Base-by-base conservation (phyloP, 2,888 invertebrate genomes). In the Bembecia ichneumoniformis region DNA sequence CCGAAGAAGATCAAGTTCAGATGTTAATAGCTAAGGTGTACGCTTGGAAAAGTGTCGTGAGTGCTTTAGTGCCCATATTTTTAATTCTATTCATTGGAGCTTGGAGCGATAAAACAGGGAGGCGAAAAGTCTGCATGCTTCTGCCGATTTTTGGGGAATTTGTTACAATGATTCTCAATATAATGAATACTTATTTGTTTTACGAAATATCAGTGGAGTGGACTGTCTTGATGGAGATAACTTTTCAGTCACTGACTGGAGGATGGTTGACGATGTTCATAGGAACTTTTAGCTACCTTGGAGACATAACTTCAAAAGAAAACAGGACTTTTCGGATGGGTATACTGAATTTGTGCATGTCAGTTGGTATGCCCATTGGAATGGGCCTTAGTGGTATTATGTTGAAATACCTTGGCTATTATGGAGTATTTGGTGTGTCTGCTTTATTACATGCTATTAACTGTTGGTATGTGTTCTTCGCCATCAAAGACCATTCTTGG, bases 1-100 rank as follows among this genome's bases (percentile, higher is more conserved):
- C 72, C 4, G 90, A 93, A 71, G 93, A 93, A 64, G 82, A 88
- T n/a, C 89, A 90, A 51, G 91, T 92, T 0, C 90, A 90, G 56
- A 89, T 87, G 53, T 65, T 90, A 7, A 89, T 90, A 51, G 87
- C 87, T 0, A 81, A 87, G 1, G 87, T 90, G 50, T 79, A 87
- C 50, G 86, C 87, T 11, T 89, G 89, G 88, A 89, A 88, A 61
- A 89, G 88, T 34, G 76, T 89, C 0, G 65, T 90, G 1, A 87
- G 88, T 49, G 89, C 89, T 11, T 71, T 84, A 0, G 62, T 90
- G 3, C 90, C 90, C 0, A 83, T 88, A 0, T 14, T 89, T 1
- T 58, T 90, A 13, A 88, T 90, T 67, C 66, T 90, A 4, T 89
- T 91, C 49, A 75, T 90, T n/a, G 91, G 91, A 1, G 89, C 90